Evolutionary conservation across 2,888 invertebrate genomes (phyloP), one percentile per base, ranked within the genome.

Genomic region (Pterobdella sp.): DNA sequence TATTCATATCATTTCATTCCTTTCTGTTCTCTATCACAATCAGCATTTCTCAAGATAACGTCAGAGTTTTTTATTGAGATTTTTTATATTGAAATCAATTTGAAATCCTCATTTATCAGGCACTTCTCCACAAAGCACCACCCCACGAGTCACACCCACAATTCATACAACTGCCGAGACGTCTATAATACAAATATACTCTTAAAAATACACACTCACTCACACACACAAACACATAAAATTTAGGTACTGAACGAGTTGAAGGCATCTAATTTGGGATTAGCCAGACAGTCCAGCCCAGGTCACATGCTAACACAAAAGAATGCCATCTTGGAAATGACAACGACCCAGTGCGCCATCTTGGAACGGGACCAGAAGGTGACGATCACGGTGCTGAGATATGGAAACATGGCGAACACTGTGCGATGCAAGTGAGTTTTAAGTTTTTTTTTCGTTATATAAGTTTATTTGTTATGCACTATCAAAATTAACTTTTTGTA

Each of bases 241-340:
- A 63, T 26, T 7, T n/a, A 63, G 63, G 63, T 63, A 10, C n/a
- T 63, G n/a, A 63, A n/a, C 63, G 26, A 63, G 63, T 7, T 63
- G 31, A 63, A 29, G 31, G 7, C 7, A 10, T 63, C 63, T 7
- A 26, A 63, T 7, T 14, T 63, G 63, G 31, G 31, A 7, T n/a
- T 63, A n/a, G 7, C 42, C 10, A 42, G 42, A 7, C 7, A 18
- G 42, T 7, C 10, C 42, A 14, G 7, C n/a, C 63, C 31, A 14
- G 31, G 63, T 10, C n/a, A 29, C 31, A 10, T 7, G 7, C 52
- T 49, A 18, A 7, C n/a, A 14, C 63, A 63, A n/a, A 81, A 79
- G 37, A 84, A 84, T 77, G 84, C 87, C 1, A 81, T 87, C 7
- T 78, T 88, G 4, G 87, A 87, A 79, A 87, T 88, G 79, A 84